Evolutionary conservation across 2,888 invertebrate species (phyloP).

Genomic region (Odontothrips loti): DNA sequence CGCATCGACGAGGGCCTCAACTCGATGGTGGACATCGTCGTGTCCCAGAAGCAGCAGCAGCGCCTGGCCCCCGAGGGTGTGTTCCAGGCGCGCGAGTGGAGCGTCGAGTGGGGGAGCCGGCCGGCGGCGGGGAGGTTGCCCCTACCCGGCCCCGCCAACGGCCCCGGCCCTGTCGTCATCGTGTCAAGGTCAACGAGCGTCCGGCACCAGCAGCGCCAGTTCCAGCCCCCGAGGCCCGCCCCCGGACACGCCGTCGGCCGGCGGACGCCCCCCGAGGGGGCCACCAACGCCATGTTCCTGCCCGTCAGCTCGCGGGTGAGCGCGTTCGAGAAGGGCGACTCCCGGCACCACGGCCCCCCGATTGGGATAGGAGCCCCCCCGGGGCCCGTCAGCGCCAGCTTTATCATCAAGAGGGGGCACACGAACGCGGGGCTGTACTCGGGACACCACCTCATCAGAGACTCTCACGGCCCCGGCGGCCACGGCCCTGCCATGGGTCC

Average conservation of each 20-base stretch:
- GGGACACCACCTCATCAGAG: slow-evolving; percentile 48
- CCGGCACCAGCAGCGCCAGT: slow-evolving; percentile 31
- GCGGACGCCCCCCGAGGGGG: slow-evolving; percentile 2
- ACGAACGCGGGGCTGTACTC: slow-evolving; percentile 63
- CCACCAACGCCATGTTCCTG: background rate
- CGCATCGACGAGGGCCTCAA: slow-evolving; percentile 69
- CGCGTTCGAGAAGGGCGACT: slow-evolving; percentile 10
- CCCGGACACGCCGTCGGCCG: background rate
- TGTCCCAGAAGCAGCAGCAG: slow-evolving; percentile 46
- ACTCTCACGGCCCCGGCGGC: slow-evolving; percentile 29
- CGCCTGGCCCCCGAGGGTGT: slow-evolving; percentile 31
- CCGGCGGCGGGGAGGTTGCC: background rate
- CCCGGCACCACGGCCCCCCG: slow-evolving; percentile 37
- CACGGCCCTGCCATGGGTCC: slow-evolving; percentile 21
- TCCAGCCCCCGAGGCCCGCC: slow-evolving; percentile 29
- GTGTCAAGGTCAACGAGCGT: slow-evolving; percentile 36
- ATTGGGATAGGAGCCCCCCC: slow-evolving; percentile 33
- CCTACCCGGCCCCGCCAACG: background rate
- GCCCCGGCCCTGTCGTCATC: slow-evolving; percentile 36
- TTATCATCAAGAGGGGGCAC: slow-evolving; percentile 59
- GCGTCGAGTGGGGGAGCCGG: slow-evolving; percentile 30
- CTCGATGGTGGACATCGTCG: slow-evolving; percentile 66
- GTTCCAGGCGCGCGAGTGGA: slow-evolving; percentile 22
- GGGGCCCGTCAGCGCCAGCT: slow-evolving; percentile 47
- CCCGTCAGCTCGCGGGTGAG: slow-evolving; percentile 8